phyloP scores from a whole-genome alignment of 2,113 vertebrate species.

The Nyctibius bracteatus region DNA sequence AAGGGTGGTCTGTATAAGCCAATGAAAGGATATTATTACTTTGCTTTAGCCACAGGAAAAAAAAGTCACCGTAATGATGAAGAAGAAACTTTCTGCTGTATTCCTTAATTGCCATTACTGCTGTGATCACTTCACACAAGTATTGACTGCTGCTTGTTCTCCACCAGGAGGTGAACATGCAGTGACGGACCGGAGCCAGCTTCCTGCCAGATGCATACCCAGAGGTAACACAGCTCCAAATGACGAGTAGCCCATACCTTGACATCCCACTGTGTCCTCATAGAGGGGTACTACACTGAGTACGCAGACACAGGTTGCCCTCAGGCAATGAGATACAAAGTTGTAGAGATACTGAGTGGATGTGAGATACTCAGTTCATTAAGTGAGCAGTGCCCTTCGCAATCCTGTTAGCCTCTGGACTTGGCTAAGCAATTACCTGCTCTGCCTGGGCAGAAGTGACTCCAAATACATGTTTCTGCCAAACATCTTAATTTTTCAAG shows the following conservation, averaged over 20 bases:
- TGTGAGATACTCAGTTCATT: not conserved
- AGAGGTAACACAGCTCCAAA: not conserved
- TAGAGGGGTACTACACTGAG: not conserved
- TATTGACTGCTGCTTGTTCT: not conserved
- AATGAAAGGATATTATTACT: not conserved
- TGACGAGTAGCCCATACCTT: not conserved
- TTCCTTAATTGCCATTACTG: not conserved
- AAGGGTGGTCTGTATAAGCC: not conserved
- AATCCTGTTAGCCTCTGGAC: not conserved
- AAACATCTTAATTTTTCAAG: not conserved
- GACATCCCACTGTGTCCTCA: too few relatives aligned
- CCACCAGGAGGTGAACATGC: not conserved
- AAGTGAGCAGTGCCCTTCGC: not conserved
- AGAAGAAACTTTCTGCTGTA: not conserved
- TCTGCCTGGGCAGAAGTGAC: not conserved
- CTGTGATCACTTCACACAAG: not conserved
- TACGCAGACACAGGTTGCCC: not conserved
- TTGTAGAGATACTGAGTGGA: not conserved
- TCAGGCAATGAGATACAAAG: not conserved
- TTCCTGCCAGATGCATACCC: accelerated
- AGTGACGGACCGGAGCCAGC: not conserved
- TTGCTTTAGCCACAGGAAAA: not conserved
- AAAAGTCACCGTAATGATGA: not conserved
- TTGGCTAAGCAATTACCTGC: not conserved
- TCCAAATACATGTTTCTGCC: not conserved